Conservation (phyloP, 2,113 vertebrate genomes). For the Propithecus coquereli region DNA sequence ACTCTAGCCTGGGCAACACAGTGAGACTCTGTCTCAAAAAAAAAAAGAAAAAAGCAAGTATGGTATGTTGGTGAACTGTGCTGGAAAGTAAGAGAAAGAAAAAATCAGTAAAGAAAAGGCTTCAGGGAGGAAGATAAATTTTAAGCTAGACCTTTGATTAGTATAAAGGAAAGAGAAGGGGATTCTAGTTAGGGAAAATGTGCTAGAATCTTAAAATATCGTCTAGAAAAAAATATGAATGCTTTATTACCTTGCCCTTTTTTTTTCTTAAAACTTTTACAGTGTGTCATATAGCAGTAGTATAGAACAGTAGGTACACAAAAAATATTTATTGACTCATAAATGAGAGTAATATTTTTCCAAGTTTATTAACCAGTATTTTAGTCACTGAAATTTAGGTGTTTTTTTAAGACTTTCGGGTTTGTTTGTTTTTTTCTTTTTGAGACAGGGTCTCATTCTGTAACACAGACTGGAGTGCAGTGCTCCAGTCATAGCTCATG, state of each 20-base stretch:
- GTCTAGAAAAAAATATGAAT: constrained; percentile 9
- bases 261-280: background rate
- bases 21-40: no score
- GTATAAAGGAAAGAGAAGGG: background rate
- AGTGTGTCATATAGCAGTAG: background rate
- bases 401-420: background rate
- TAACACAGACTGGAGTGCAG: no score
- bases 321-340: constrained; percentile 9
- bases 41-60: no score
- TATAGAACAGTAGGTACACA: background rate
- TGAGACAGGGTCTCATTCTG: no score
- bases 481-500: no score
- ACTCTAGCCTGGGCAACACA: no score
- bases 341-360: background rate
- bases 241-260: background rate
- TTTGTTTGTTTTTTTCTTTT: no score
- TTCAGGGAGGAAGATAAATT: background rate
- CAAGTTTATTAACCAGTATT: background rate
- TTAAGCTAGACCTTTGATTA: background rate
- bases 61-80: background rate
- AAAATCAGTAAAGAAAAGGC: background rate
- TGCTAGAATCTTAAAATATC: background rate
- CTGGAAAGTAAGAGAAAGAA: background rate
- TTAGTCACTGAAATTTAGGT: background rate
- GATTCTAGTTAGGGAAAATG: background rate